A percentile compares a stretch with the other conserved stretches of the same genome.
These are phyloP conservation scores for Stenoptilia bipunctidactyla DNA, from an alignment of 2,888 invertebrate species.

Conservation along the genomic window DNA sequence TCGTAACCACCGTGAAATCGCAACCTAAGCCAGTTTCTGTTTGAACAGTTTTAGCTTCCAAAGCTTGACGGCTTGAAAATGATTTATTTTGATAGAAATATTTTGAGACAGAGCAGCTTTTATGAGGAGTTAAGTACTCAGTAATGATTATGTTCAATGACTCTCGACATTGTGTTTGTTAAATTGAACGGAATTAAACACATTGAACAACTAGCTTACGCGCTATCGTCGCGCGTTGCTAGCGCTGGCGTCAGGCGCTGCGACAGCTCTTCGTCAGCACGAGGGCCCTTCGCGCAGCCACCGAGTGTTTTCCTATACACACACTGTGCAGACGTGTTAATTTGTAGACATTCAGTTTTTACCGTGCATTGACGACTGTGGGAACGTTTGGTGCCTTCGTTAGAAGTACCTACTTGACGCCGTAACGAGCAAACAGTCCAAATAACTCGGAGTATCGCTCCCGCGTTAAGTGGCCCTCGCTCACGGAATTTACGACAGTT, in stretches of 20 bases:
- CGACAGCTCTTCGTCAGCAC: slow-evolving; percentile 59
- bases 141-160: slow-evolving; percentile 27
- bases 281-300: slow-evolving; percentile 54
- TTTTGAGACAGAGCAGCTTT: slow-evolving; percentile 12
- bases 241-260: slow-evolving; percentile 31
- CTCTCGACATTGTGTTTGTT: slow-evolving; percentile 26
- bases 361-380: slow-evolving; percentile 67
- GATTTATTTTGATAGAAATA: too few species aligned
- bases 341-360: slow-evolving; percentile 67
- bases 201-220: slow-evolving; percentile 54
- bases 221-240: too few species aligned
- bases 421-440: slow-evolving; percentile 64
- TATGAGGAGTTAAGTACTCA: slow-evolving; percentile 33
- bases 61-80: too few species aligned
- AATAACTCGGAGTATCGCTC: slow-evolving; percentile 55
- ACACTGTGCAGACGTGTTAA: slow-evolving; percentile 66
- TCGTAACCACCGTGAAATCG: slow-evolving; percentile 10
- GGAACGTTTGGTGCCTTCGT: slow-evolving; percentile 66
- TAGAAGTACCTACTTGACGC: slow-evolving; percentile 57
- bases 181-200: slow-evolving; percentile 62
- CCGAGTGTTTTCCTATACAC: slow-evolving; percentile 68
- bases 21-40: background rate
- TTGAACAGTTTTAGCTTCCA: too few species aligned
- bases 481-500: slow-evolving; percentile 58
- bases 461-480: slow-evolving; percentile 58